Evolutionary conservation across 2,888 invertebrate genomes (phyloP).

Genomic region (Dinocampus coccinellae): DNA sequence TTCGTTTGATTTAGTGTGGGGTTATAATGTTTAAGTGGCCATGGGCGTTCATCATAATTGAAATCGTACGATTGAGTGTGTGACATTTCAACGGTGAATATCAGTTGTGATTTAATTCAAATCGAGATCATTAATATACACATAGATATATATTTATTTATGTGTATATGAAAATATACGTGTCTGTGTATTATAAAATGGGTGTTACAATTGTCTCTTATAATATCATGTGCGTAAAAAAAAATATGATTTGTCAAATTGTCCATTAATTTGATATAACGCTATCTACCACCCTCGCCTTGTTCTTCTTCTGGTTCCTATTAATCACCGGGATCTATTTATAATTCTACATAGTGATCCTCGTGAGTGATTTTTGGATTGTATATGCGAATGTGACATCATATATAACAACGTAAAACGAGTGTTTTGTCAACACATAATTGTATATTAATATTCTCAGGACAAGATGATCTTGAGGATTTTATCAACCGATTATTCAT

Average conservation of each 20-base stretch:
- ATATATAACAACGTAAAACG: neutral
- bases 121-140: neutral
- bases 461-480: constrained; percentile 15
- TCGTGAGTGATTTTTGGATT: constrained; percentile 24
- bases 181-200: neutral
- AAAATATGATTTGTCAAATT: neutral
- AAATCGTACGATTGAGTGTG: neutral
- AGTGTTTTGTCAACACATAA: neutral
- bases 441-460: neutral
- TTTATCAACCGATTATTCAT: constrained; percentile 3
- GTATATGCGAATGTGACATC: constrained; percentile 4
- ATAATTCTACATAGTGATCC: constrained; percentile 19
- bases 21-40: neutral
- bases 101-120: constrained; percentile 3
- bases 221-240: neutral
- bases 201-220: constrained; percentile 2
- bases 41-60: neutral
- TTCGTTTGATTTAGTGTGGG: neutral
- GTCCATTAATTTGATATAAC: constrained; percentile 4
- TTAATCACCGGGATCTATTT: constrained; percentile 18
- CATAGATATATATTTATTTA: neutral
- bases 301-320: constrained; percentile 25
- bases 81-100: constrained; percentile 5
- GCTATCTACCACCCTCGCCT: constrained; percentile 13
- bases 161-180: neutral